Base-by-base conservation (phyloP, 1,140 invertebrate species). In the Lysiphlebus fabarum region DNA sequence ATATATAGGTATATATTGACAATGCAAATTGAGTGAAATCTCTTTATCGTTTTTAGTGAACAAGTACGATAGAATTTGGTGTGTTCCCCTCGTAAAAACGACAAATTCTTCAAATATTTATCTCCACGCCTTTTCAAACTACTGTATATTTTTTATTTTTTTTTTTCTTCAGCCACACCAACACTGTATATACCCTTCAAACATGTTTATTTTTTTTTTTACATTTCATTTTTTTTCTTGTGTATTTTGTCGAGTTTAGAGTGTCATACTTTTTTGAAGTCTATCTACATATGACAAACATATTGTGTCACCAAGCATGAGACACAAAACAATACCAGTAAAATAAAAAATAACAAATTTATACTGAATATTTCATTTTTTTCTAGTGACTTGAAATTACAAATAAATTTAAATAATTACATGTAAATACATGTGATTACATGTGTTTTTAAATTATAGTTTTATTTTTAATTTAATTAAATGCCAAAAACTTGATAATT, bases 81-180 rank as follows among this genome's bases (percentile, higher is more conserved):
- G 17, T 26, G 17, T 26, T 26, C 0, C 62, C 56, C 61, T 59
- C 65, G 53, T 56, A 60, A 49, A 66, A 66, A 66, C 71, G 74
- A 72, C 72, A 76, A 78, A 78, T 78, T 78, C 74, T 65, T 75
- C 74, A 78, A 78, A 78, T 78, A 78, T 78, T 78, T 78, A 78
- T 78, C 74, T 68, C 65, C 65, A 56, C 64, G 61, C 58, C 47
- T 64, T 62, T 67, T 42, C 58, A 61, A 12, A 49, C 58, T 43
- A 43, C 42, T 58, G 40, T 59, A 7, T 58, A n/a, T 43, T n/a
- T 40, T 42, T 36, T 7, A n/a, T 53, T 33, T 44, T 47, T 44
- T 43, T 36, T 58, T 10, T n/a, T 56, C 51, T 51, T 1, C 17
- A 17, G 17, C 17, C 17, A 17, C 17, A 17, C 17, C 17, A 17